These are phyloP conservation scores for Acrocephalus arundinaceus DNA, from an alignment of 2,113 vertebrate genomes.

Conservation along the genomic window DNA sequence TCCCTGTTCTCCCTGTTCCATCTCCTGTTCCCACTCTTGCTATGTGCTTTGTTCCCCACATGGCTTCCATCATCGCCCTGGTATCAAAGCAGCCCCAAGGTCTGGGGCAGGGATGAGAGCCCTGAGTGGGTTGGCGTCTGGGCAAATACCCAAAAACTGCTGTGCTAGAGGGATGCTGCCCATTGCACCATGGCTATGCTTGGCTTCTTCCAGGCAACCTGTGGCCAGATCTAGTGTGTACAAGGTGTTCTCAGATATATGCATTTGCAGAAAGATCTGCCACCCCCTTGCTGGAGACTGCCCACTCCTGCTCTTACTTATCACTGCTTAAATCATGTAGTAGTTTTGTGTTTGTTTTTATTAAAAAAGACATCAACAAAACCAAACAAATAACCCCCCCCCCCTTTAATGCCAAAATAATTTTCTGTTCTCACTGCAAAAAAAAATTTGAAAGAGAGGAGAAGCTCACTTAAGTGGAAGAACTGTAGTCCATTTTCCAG, in stretches of 20 bases:
- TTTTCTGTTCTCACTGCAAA: background rate
- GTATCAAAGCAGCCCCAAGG: background rate
- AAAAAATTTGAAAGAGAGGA: background rate
- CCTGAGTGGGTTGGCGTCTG: accelerated
- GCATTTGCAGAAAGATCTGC: background rate
- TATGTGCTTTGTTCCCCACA: background rate
- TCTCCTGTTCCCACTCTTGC: background rate
- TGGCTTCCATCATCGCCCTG: accelerated
- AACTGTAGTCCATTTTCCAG: background rate
- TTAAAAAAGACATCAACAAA: background rate
- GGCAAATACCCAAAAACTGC: background rate
- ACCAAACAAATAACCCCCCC: background rate
- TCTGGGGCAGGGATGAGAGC: background rate
- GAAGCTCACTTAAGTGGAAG: background rate
- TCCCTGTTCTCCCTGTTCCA: background rate
- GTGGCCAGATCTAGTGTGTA: background rate
- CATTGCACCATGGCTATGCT: accelerated
- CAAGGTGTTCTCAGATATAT: background rate
- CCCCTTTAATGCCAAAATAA: background rate
- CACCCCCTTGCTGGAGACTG: background rate
- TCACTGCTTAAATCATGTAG: background rate
- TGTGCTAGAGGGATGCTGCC: background rate
- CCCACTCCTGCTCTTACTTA: background rate
- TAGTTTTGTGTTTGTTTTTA: background rate
- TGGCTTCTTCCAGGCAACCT: background rate